These are phyloP conservation scores for Ophion costatus DNA, from an alignment of 2,888 invertebrate species.

Conservation along the genomic window DNA sequence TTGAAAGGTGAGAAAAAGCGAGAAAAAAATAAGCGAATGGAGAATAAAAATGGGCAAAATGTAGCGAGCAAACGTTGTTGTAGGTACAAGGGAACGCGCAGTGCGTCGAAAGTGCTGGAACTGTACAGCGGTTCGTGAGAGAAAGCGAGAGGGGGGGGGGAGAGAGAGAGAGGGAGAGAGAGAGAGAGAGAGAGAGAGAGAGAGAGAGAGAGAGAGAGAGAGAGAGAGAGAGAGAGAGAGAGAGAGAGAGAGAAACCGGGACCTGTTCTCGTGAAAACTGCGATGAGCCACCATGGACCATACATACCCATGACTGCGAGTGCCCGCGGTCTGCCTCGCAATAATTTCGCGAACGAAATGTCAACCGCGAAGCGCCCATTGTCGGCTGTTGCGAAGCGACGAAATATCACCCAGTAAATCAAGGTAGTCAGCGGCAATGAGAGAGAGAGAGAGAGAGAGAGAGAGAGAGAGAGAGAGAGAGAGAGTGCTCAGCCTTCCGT, in stretches of 20 bases:
- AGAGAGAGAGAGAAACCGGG: not conserved
- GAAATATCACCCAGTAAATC: conserved; percentile 81
- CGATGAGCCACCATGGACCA: conserved; percentile 29
- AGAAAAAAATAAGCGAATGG: conserved; percentile 35
- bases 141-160: no score
- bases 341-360: conserved; percentile 80
- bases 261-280: conserved; percentile 42
- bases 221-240: not conserved
- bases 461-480: conserved; percentile 44
- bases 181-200: no score
- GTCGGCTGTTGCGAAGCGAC: conserved; percentile 79
- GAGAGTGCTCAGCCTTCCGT: conserved; percentile 64
- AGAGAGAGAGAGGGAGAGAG: no score
- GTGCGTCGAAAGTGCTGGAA: conserved; percentile 60
- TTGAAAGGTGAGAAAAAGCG: conserved; percentile 17
- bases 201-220: no score
- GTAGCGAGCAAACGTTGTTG: conserved; percentile 8
- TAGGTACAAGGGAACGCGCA: conserved; percentile 33
- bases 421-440: conserved; percentile 63
- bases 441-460: conserved; percentile 17
- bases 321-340: conserved; percentile 49
- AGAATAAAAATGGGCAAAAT: conserved; percentile 31
- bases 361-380: conserved; percentile 80
- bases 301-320: conserved; percentile 24
- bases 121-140: conserved; percentile 11